A percentile compares a stretch with the other conserved stretches of the same genome.
Conservation (phyloP, 1,140 invertebrate genomes). For the Nylanderia fulva region DNA sequence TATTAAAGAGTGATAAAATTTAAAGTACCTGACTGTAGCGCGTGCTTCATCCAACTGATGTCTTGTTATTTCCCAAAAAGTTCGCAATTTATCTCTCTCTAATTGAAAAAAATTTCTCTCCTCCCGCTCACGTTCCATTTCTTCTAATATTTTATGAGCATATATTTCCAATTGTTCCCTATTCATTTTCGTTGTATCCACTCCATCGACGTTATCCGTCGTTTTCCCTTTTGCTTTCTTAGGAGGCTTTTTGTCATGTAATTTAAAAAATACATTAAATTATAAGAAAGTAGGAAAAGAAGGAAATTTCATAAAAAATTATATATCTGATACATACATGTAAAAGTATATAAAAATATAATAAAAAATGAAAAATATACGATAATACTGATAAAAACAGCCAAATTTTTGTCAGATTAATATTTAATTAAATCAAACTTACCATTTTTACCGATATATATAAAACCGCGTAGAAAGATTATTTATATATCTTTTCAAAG, state of each 20-base stretch:
- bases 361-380: slow-evolving; percentile 5
- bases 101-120: slow-evolving; percentile 98
- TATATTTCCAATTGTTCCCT: slow-evolving; percentile 97
- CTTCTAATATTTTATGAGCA: slow-evolving; percentile 94
- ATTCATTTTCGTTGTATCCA: slow-evolving; percentile 96
- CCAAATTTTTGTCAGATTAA: not conserved
- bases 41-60: slow-evolving; percentile 93
- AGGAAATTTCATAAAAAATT: not conserved
- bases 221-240: slow-evolving; percentile 73
- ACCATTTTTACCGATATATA: slow-evolving; percentile 64
- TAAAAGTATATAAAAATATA: slow-evolving; percentile 1
- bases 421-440: slow-evolving; percentile 27
- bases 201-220: slow-evolving; percentile 90
- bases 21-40: slow-evolving; percentile 89
- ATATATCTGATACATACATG: not conserved
- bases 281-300: not conserved
- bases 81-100: slow-evolving; percentile 96
- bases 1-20: too few species aligned
- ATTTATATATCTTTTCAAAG: not conserved
- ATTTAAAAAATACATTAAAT: slow-evolving; percentile 18
- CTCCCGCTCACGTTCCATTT: slow-evolving; percentile 96
- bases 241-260: slow-evolving; percentile 59
- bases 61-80: slow-evolving; percentile 97
- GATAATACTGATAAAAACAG: not conserved
- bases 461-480: not conserved